Base-by-base conservation (phyloP, 2,888 invertebrate genomes). In the Hoplodrina blanda region DNA sequence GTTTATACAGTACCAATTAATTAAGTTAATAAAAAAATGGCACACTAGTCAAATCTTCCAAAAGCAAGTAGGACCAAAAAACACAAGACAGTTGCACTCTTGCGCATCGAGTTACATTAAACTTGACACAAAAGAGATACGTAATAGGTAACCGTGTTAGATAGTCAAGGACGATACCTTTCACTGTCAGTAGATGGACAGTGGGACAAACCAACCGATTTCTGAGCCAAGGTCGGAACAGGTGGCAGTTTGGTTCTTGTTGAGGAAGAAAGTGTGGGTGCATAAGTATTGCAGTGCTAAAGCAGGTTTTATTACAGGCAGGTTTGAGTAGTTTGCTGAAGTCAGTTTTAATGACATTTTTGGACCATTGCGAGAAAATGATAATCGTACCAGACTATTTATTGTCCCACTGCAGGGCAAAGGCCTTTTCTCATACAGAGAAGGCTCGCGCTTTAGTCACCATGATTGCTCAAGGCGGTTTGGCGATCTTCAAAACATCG, bases 91-190 rank as follows among this genome's bases (percentile, higher is more conserved):
- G 13, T 25, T 19, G 17, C 15, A 63, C 61, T 73, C 46, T 19
- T 55, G 69, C 69, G 57, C 70, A 72, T 74, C 72, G 41, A 25
- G 33, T 78, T 70, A 71, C 73, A 77, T 73, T 84, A 78, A 84
- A 85, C 82, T 82, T 83, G 82, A 81, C 78, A 82, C 75, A 79
- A 74, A 17, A 56, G n/a, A 64, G 50, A 67, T 69, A 76, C 72
- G 75, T 82, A 84, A 84, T 64, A 63, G 20, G 19, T 73, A 66
- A 75, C 73, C 54, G 79, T 79, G 82, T 83, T 83, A 46, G 4
- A 81, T 55, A 61, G 64, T 79, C 81, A 90, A 89, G 90, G 89
- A 83, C 88, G 53, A 20, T 76, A 64, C 89, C 90, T 90, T 87
- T 90, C 88, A 87, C 90, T 80, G 83, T 55, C 74, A 75, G 54